Evolutionary conservation across 2,888 invertebrate species (phyloP).

Genomic region (Sinotaia quadrata): DNA sequence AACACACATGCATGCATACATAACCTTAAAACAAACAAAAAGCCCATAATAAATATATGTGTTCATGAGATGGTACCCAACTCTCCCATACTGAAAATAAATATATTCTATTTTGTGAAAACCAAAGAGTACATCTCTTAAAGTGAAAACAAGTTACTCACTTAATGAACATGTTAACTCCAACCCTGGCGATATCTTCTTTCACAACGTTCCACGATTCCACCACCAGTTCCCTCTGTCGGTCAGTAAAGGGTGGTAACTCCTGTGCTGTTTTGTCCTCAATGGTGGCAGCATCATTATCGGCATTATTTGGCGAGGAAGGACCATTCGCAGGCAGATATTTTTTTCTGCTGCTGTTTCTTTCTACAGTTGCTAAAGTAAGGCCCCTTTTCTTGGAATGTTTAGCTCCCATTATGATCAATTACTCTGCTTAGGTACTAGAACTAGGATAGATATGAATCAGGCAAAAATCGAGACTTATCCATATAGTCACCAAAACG

Average conservation of each 20-base stretch:
- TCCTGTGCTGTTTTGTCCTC: slow-evolving; percentile 36
- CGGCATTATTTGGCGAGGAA: slow-evolving; percentile 11
- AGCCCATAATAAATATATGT: background rate
- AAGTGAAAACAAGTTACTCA: slow-evolving; percentile 41
- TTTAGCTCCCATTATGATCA: slow-evolving; percentile 31
- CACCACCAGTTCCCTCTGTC: slow-evolving; percentile 53
- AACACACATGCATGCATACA: background rate
- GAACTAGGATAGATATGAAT: no score
- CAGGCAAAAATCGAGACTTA: no score
- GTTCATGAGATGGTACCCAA: no score
- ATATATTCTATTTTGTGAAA: no score
- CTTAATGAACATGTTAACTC: slow-evolving; percentile 63
- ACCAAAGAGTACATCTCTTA: no score
- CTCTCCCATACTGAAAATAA: no score
- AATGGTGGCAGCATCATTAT: slow-evolving; percentile 10
- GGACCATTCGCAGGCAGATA: slow-evolving; percentile 32
- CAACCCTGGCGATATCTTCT: slow-evolving; percentile 58
- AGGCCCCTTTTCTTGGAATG: slow-evolving; percentile 25
- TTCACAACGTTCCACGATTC: slow-evolving; percentile 57
- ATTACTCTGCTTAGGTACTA: no score
- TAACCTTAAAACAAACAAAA: background rate
- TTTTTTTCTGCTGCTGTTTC: slow-evolving; percentile 27
- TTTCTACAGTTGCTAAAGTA: slow-evolving; percentile 24
- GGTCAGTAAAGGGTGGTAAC: slow-evolving; percentile 50
- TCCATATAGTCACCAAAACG: no score